Conservation (phyloP, 2,113 vertebrate species). For the Origma solitaria region DNA sequence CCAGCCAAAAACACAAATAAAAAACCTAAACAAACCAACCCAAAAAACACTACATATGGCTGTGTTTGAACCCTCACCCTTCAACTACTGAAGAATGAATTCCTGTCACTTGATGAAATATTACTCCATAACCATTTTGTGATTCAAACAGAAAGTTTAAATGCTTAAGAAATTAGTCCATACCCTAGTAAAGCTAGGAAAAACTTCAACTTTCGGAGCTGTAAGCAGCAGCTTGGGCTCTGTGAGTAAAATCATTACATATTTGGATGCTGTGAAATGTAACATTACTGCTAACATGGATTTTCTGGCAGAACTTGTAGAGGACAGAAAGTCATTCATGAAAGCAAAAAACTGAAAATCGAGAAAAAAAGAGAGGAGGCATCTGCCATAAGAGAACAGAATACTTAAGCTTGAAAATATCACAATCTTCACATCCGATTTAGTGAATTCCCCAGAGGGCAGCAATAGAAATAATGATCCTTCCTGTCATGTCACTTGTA, state of each 20-base stretch:
- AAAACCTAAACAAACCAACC: not conserved
- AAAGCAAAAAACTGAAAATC: not conserved
- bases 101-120: not conserved
- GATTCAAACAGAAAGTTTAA: not conserved
- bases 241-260: not conserved
- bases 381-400: not conserved
- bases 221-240: not conserved
- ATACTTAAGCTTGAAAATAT: not conserved
- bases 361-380: not conserved
- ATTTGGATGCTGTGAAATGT: not conserved
- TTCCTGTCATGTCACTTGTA: not conserved
- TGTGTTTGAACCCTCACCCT: not conserved
- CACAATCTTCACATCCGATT: not conserved
- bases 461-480: not conserved
- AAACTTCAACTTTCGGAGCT: not conserved
- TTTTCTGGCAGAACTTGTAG: not conserved
- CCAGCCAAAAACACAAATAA: not conserved
- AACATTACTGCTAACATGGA: not conserved
- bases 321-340: not conserved
- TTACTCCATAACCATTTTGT: not conserved
- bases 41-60: fast-evolving
- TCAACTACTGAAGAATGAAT: not conserved
- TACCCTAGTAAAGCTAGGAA: not conserved
- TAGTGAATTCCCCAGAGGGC: not conserved
- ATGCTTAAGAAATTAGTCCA: not conserved